Evolutionary conservation across 2,888 invertebrate genomes (phyloP).

Genomic region (Calameuta idolon): DNA sequence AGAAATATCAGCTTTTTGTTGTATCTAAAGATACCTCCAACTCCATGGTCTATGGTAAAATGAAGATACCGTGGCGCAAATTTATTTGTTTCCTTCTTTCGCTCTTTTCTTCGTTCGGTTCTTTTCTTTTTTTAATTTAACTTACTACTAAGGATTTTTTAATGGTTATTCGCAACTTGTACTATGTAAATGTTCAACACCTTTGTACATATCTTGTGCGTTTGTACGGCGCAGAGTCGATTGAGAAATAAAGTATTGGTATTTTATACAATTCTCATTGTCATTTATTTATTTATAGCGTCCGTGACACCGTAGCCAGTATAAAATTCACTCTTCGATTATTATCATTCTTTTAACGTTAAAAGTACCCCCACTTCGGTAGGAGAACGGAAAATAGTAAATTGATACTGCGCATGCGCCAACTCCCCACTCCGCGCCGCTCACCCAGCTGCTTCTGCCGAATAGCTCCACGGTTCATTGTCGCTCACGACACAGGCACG

Average conservation of each 20-base stretch:
- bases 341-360: background rate
- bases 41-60: background rate
- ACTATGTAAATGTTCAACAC: conserved; percentile 48
- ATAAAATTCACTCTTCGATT: background rate
- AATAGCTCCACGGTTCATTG: background rate
- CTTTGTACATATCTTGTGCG: conserved; percentile 54
- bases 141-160: conserved; percentile 43
- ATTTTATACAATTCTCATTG: conserved; percentile 54
- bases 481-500: background rate
- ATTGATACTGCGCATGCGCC: background rate
- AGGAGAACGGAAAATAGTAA: background rate
- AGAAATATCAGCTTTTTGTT: background rate
- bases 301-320: background rate
- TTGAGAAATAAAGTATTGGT: conserved; percentile 63
- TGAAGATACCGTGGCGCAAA: background rate
- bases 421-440: background rate
- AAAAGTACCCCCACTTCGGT: background rate
- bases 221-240: conserved; percentile 48
- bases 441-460: background rate
- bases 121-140: conserved; percentile 48
- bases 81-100: background rate
- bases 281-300: background rate
- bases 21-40: background rate
- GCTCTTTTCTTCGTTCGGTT: background rate
- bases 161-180: conserved; percentile 50